Conservation (phyloP, 2,113 vertebrate genomes). For the Heloderma charlesbogerti region DNA sequence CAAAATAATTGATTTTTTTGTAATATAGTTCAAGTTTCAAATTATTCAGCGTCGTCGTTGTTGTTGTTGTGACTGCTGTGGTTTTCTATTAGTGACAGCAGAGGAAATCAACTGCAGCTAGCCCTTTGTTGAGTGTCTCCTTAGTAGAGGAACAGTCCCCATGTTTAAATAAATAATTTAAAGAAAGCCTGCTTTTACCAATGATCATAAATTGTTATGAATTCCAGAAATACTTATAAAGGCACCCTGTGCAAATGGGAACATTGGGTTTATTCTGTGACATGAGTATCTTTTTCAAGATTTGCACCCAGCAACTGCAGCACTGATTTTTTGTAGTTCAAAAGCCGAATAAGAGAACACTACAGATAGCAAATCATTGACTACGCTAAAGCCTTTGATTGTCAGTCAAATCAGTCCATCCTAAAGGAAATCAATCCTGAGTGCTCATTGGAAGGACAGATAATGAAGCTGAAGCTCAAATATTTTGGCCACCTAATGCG, state of each 20-base stretch:
- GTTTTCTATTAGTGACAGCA: background rate
- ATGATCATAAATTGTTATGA: background rate
- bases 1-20: background rate
- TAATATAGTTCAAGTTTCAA: background rate
- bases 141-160: background rate
- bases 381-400: too few relatives aligned
- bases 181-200: background rate
- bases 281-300: background rate
- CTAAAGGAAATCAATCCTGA: too few relatives aligned
- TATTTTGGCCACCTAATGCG: too few relatives aligned
- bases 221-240: background rate
- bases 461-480: too few relatives aligned
- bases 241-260: background rate
- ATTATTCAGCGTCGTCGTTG: background rate
- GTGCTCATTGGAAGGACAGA: too few relatives aligned
- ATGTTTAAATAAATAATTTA: background rate
- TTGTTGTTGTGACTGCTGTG: background rate
- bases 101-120: conserved; percentile 7
- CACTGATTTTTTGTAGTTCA: background rate
- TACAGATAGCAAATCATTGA: too few relatives aligned
- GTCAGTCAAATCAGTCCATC: too few relatives aligned
- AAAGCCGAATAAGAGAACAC: background rate
- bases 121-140: background rate
- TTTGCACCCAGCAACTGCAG: background rate
- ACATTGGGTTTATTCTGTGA: background rate